Evolutionary conservation across 1,140 invertebrate species (phyloP).

Genomic region (Phymastichus coffea): DNA sequence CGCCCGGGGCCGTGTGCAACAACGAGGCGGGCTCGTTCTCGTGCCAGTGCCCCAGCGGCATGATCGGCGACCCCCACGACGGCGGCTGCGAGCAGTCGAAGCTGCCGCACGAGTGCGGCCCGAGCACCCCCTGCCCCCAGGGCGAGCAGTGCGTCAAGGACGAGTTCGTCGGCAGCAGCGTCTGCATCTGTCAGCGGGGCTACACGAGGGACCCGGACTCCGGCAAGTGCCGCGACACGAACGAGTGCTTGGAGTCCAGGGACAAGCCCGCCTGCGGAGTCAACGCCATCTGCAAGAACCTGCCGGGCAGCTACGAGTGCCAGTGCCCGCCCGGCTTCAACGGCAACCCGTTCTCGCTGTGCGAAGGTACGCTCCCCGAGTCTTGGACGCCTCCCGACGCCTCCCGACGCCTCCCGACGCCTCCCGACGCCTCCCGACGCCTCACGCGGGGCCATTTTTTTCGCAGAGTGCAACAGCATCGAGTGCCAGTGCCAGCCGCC

Average conservation of each 20-base stretch:
- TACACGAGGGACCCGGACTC: slow-evolving; percentile 72
- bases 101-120: slow-evolving; percentile 67
- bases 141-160: slow-evolving; percentile 84
- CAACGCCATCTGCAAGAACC: slow-evolving; percentile 88
- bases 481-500: slow-evolving; percentile 85
- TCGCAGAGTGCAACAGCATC: slow-evolving; percentile 73
- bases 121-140: slow-evolving; percentile 72
- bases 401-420: too few relatives aligned
- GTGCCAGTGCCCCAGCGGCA: slow-evolving; percentile 83
- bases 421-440: too few relatives aligned
- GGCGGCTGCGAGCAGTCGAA: slow-evolving; percentile 69
- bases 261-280: slow-evolving; percentile 78
- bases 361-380: slow-evolving; percentile 69
- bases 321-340: slow-evolving; percentile 83
- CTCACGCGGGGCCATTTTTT: too few relatives aligned
- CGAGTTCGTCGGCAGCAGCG: slow-evolving; percentile 69
- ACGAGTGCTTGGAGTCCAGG: slow-evolving; percentile 78
- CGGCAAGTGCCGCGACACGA: slow-evolving; percentile 79
- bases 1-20: slow-evolving; percentile 78
- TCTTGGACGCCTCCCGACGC: too few relatives aligned
- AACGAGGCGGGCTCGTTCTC: slow-evolving; percentile 83
- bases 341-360: slow-evolving; percentile 84
- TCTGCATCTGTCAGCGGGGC: slow-evolving; percentile 85
- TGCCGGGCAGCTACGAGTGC: slow-evolving; percentile 92
- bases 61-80: slow-evolving; percentile 67